These are phyloP conservation scores for Chlorops oryzae DNA, from an alignment of 1,140 invertebrate species.

Conservation along the genomic window DNA sequence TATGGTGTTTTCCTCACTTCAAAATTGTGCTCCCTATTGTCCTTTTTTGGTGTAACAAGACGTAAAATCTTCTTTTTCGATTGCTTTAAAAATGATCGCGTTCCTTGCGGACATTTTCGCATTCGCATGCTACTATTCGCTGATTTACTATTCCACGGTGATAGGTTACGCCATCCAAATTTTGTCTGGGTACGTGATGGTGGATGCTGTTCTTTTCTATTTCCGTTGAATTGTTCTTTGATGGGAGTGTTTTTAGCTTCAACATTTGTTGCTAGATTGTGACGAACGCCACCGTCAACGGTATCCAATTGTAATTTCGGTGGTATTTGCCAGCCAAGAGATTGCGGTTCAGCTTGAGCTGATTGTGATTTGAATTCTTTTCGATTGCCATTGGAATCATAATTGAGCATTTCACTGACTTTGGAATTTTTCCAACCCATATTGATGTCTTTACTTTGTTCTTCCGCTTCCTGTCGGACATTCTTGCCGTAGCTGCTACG, in stretches of 20 bases:
- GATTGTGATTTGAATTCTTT: constrained; percentile 20
- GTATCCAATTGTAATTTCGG: constrained; percentile 37
- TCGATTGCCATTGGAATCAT: constrained; percentile 15
- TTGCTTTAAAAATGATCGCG: constrained; percentile 31
- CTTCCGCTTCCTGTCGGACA: constrained; percentile 19
- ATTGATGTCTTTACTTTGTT: constrained; percentile 26
- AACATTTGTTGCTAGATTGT: constrained; percentile 36
- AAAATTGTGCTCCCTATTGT: constrained; percentile 3
- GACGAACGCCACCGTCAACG: constrained; percentile 29
- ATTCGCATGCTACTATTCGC: background rate
- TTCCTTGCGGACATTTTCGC: constrained; percentile 16
- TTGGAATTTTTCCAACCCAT: constrained; percentile 37
- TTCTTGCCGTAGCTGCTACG: constrained; percentile 32
- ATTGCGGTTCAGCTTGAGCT: constrained; percentile 31
- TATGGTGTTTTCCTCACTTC: background rate
- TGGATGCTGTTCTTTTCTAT: too few species aligned
- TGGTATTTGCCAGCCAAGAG: constrained; percentile 32
- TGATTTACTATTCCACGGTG: constrained; percentile 25
- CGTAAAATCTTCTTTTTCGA: constrained; percentile 42
- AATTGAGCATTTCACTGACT: constrained; percentile 38
- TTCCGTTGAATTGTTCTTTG: constrained; percentile 26
- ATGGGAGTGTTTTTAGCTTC: constrained; percentile 37
- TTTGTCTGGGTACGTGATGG: too few species aligned
- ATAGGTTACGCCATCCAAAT: constrained; percentile 31
- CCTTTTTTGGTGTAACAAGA: constrained; percentile 40